Conservation (phyloP, 2,113 vertebrate species). For the Neoarius graeffei region DNA sequence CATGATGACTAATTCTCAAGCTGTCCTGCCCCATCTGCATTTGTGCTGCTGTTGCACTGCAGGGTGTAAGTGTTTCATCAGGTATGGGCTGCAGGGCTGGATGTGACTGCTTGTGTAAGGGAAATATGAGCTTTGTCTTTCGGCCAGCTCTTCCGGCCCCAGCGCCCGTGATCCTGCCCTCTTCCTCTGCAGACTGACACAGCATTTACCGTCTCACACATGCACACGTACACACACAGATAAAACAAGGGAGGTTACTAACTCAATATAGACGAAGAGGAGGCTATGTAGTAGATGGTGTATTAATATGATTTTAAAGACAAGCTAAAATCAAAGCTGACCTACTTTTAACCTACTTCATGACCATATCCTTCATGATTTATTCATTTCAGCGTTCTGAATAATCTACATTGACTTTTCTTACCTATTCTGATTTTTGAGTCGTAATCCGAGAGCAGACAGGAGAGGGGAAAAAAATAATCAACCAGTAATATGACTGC, state of each 20-base stretch:
- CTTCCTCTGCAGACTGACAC: slow-evolving; percentile 37
- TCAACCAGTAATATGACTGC: not conserved
- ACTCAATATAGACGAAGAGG: not conserved
- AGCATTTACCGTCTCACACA: slow-evolving; percentile 37
- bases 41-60: slow-evolving; percentile 63
- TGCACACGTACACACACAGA: slow-evolving; percentile 9
- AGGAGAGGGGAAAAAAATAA: not conserved
- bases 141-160: slow-evolving; percentile 45
- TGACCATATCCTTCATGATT: not conserved
- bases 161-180: slow-evolving; percentile 64
- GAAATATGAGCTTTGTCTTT: slow-evolving; percentile 62
- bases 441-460: not conserved
- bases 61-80: slow-evolving; percentile 73
- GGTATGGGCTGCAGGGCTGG: slow-evolving; percentile 61
- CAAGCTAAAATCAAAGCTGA: not conserved
- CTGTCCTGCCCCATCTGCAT: slow-evolving; percentile 51
- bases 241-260: not conserved
- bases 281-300: not conserved
- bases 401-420: not conserved
- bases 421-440: not conserved
- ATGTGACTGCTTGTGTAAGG: slow-evolving; percentile 57
- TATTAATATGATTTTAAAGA: not conserved
- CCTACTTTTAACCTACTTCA: not conserved
- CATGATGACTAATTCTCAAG: slow-evolving; percentile 40
- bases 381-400: not conserved